Percentiles rank a stretch among this genome's conserved stretches.
phyloP scores from a whole-genome alignment of 2,113 vertebrate species.

The Helogale parvula region DNA sequence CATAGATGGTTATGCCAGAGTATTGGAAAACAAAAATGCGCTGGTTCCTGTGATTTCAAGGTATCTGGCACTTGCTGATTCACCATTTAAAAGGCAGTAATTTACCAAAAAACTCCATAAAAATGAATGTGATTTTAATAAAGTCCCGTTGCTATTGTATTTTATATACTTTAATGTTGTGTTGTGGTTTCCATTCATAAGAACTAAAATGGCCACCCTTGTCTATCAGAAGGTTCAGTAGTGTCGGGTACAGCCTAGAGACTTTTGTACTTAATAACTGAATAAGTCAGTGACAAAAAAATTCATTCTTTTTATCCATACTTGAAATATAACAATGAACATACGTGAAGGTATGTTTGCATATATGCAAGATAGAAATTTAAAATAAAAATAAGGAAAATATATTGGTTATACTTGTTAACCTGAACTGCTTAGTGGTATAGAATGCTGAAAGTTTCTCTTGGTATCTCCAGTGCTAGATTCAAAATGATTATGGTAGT shows the following conservation, averaged over 20 bases:
- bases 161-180: neutral
- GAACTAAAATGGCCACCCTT: neutral
- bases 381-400: neutral
- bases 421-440: neutral
- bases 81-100: neutral
- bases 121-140: neutral
- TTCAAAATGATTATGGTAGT: neutral
- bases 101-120: neutral
- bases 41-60: neutral
- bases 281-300: neutral
- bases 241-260: neutral
- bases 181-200: neutral
- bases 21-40: neutral
- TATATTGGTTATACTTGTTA: neutral
- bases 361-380: neutral
- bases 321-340: neutral
- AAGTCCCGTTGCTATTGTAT: neutral
- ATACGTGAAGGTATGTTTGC: neutral
- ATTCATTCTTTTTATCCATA: neutral
- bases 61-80: neutral
- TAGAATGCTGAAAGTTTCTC: neutral
- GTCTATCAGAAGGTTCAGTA: neutral
- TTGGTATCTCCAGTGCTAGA: neutral
- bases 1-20: neutral
- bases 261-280: neutral